These are phyloP conservation scores for Trigoniulus corallinus DNA, from an alignment of 1,140 invertebrate species.

Conservation along the genomic window DNA sequence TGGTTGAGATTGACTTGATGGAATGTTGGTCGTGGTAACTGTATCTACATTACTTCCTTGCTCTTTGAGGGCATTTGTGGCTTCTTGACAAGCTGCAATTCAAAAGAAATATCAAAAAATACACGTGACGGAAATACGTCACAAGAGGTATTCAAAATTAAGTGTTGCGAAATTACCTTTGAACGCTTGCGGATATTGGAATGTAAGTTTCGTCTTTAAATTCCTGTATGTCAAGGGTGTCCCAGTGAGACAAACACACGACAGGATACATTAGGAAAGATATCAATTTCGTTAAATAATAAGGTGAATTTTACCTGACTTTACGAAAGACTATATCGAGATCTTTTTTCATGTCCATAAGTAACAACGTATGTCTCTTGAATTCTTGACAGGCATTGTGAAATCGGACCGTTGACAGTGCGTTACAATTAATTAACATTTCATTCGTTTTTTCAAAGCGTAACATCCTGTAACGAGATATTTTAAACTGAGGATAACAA, in stretches of 20 bases:
- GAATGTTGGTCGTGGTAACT: too few relatives aligned
- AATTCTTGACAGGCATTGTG: constrained; percentile 68
- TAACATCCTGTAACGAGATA: constrained; percentile 51
- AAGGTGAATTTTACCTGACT: constrained; percentile 22
- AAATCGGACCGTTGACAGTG: constrained; percentile 57
- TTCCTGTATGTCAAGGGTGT: too few relatives aligned
- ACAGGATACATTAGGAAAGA: too few relatives aligned
- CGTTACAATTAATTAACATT: constrained; percentile 90
- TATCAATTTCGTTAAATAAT: too few relatives aligned
- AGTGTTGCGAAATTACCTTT: constrained; percentile 35
- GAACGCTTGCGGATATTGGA: constrained; percentile 75
- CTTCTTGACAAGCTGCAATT: too few relatives aligned
- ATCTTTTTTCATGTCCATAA: constrained; percentile 42
- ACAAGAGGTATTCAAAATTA: too few relatives aligned
- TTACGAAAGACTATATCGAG: constrained; percentile 39
- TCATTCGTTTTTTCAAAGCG: constrained; percentile 94
- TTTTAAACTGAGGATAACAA: constrained; percentile 12
- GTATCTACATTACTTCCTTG: too few relatives aligned
- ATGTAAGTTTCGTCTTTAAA: constrained; percentile 61
- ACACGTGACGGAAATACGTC: too few relatives aligned
- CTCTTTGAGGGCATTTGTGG: too few relatives aligned
- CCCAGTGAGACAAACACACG: too few relatives aligned
- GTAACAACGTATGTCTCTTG: constrained; percentile 71
- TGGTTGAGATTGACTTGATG: too few relatives aligned
- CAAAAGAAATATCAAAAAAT: too few relatives aligned